These are phyloP conservation scores for Calidris pugnax DNA, from an alignment of 2,113 vertebrate species.

Conservation along the genomic window DNA sequence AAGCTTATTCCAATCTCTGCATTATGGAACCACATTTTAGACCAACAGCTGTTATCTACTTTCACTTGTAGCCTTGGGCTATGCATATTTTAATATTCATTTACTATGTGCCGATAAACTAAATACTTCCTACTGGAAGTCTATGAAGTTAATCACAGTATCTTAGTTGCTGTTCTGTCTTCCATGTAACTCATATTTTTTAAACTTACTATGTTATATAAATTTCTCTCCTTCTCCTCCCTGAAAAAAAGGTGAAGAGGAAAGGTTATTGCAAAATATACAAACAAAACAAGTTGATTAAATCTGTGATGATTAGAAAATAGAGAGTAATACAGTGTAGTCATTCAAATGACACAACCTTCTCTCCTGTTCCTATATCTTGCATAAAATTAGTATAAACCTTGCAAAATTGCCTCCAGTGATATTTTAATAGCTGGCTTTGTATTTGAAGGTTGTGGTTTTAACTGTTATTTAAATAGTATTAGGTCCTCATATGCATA, in stretches of 20 bases:
- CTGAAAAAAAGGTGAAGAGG: not conserved
- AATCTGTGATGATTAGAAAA: slow-evolving; percentile 54
- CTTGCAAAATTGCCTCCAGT: slow-evolving; percentile 62
- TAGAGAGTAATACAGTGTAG: not conserved
- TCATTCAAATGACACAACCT: slow-evolving; percentile 50
- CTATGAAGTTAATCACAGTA: slow-evolving; percentile 82
- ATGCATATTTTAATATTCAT: slow-evolving; percentile 83
- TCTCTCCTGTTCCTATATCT: slow-evolving; percentile 23
- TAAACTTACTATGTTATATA: slow-evolving; percentile 32
- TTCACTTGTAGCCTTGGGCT: slow-evolving; percentile 76
- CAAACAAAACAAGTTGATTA: slow-evolving; percentile 36
- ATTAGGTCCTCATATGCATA: slow-evolving; percentile 70
- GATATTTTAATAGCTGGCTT: slow-evolving; percentile 70
- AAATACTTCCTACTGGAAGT: slow-evolving; percentile 82
- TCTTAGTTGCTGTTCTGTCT: slow-evolving; percentile 81
- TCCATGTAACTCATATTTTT: slow-evolving; percentile 71
- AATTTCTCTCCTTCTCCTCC: slow-evolving; percentile 1
- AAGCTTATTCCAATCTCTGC: slow-evolving; percentile 78
- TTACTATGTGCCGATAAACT: slow-evolving; percentile 81
- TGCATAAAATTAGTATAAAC: slow-evolving; percentile 56
- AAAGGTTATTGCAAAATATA: slow-evolving; percentile 57
- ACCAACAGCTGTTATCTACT: slow-evolving; percentile 82
- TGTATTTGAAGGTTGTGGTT: slow-evolving; percentile 69
- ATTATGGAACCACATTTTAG: slow-evolving; percentile 80
- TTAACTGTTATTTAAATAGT: slow-evolving; percentile 70